A percentile compares a stretch with the other conserved stretches of the same genome.
Evolutionary conservation across 2,888 invertebrate genomes (phyloP).

Genomic region (Erynnis tages): DNA sequence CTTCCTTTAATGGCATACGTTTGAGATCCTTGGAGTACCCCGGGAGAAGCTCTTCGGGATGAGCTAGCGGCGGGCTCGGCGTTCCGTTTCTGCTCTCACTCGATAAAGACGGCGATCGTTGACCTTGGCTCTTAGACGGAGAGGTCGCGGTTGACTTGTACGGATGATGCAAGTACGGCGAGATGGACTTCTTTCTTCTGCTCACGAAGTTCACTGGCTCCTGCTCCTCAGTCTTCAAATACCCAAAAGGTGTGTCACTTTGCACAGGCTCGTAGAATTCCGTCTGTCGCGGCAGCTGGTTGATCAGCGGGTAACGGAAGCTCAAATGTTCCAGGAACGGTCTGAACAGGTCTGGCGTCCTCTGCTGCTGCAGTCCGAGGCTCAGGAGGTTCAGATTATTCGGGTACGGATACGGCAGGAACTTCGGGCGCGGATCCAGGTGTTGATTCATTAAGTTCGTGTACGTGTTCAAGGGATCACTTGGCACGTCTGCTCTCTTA

Average conservation of each 20-base stretch:
- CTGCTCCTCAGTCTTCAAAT: slow-evolving; percentile 60
- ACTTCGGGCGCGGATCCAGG: slow-evolving; percentile 65
- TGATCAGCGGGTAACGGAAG: slow-evolving; percentile 66
- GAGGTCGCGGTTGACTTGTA: slow-evolving; percentile 62
- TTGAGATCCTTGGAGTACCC: slow-evolving; percentile 69
- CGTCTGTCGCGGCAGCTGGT: slow-evolving; percentile 65
- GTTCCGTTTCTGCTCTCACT: slow-evolving; percentile 79
- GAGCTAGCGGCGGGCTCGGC: slow-evolving; percentile 77
- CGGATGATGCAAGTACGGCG: slow-evolving; percentile 69
- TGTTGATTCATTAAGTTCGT: slow-evolving; percentile 61
- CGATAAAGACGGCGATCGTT: slow-evolving; percentile 63
- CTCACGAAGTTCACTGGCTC: slow-evolving; percentile 60
- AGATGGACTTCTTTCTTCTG: slow-evolving; percentile 66
- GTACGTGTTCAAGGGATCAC: slow-evolving; percentile 66
- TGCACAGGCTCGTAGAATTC: slow-evolving; percentile 55
- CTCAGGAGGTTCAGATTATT: slow-evolving; percentile 84
- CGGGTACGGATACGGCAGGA: slow-evolving; percentile 83
- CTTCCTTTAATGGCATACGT: slow-evolving; percentile 77
- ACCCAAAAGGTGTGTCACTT: slow-evolving; percentile 49
- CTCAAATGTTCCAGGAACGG: slow-evolving; percentile 73
- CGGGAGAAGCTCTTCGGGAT: slow-evolving; percentile 70
- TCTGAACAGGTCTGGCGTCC: slow-evolving; percentile 71
- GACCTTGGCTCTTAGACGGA: slow-evolving; percentile 68
- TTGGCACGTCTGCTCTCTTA: slow-evolving; percentile 58
- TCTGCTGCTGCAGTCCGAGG: slow-evolving; percentile 82